phyloP scores from a whole-genome alignment of 2,797 vertebrate genomes.

The Aplochiton taeniatus region DNA sequence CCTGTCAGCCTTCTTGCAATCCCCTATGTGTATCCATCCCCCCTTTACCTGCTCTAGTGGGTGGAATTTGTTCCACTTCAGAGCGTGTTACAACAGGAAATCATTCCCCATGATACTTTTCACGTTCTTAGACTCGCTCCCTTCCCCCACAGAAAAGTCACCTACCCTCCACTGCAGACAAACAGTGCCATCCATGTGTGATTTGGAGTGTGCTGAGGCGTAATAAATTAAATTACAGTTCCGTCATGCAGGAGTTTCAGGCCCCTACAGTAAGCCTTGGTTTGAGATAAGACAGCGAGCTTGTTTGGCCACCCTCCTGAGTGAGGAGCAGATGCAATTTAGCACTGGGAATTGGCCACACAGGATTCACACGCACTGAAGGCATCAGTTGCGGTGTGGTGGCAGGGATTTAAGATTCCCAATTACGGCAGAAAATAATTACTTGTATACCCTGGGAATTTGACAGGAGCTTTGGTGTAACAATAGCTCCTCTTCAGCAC shows the following conservation, averaged over 20 bases:
- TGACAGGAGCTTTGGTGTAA: slow-evolving; percentile 18
- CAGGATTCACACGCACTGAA: slow-evolving; percentile 33
- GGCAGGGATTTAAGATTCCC: slow-evolving; percentile 31
- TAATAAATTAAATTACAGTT: slow-evolving; percentile 63
- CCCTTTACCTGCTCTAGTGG: slow-evolving; percentile 35
- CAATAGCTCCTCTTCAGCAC: slow-evolving; percentile 12
- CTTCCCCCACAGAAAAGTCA: neutral
- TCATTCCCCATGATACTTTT: slow-evolving; percentile 20
- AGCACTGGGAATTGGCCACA: slow-evolving; percentile 10
- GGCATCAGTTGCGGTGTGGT: slow-evolving; percentile 48
- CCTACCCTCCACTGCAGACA: neutral
- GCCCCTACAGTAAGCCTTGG: slow-evolving; percentile 28
- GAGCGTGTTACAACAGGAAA: slow-evolving; percentile 40
- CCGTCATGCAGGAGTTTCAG: slow-evolving; percentile 50
- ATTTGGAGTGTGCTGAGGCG: slow-evolving; percentile 55
- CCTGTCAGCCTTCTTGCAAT: slow-evolving; percentile 21
- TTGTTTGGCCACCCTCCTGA: slow-evolving; percentile 10
- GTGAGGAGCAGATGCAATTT: slow-evolving; percentile 38
- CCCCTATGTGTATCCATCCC: slow-evolving; percentile 29
- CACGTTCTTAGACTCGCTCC: slow-evolving; percentile 24
- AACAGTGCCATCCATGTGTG: slow-evolving; percentile 45
- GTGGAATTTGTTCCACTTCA: slow-evolving; percentile 57
- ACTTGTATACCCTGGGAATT: slow-evolving; percentile 17
- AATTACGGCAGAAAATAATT: slow-evolving; percentile 34
- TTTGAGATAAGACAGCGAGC: slow-evolving; percentile 26